These are phyloP conservation scores for Cromileptes altivelis DNA, from an alignment of 2,113 vertebrate genomes.

Conservation along the genomic window DNA sequence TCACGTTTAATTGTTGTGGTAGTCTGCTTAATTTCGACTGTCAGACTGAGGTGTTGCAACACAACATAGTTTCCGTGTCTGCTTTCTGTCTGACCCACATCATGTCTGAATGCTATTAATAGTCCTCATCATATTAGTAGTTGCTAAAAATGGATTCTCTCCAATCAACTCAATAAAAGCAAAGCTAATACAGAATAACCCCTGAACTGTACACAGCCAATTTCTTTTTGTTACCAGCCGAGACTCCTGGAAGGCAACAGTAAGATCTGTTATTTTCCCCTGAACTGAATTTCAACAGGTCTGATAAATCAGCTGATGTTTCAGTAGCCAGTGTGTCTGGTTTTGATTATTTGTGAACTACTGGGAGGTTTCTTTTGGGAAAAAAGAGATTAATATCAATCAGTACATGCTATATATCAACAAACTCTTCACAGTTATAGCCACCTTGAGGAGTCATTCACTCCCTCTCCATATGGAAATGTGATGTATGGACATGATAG, in stretches of 20 bases:
- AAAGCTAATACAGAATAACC: neutral
- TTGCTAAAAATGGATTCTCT: neutral
- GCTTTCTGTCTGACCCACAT: slow-evolving; percentile 9
- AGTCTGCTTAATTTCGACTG: neutral
- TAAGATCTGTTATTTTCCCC: neutral
- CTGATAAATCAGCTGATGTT: neutral
- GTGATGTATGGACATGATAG: neutral
- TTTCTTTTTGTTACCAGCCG: neutral
- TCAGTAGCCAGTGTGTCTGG: neutral
- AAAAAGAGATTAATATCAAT: neutral
- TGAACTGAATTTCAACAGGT: neutral
- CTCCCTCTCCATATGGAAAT: neutral
- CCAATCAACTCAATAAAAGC: neutral
- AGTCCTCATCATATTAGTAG: neutral
- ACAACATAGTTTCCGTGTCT: slow-evolving; percentile 40
- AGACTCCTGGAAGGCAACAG: neutral
- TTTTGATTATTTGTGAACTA: slow-evolving; percentile 14
- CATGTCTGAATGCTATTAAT: neutral
- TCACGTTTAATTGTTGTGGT: neutral
- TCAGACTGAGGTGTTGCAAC: neutral
- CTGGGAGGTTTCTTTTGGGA: neutral
- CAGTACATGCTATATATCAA: neutral
- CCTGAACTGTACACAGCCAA: neutral
- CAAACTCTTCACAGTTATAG: neutral
- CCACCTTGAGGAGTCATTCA: neutral